Percentiles rank a stretch among this genome's conserved stretches.
These are phyloP conservation scores for Pollenia griseotomentosa DNA, from an alignment of 2,888 invertebrate genomes.

Conservation along the genomic window DNA sequence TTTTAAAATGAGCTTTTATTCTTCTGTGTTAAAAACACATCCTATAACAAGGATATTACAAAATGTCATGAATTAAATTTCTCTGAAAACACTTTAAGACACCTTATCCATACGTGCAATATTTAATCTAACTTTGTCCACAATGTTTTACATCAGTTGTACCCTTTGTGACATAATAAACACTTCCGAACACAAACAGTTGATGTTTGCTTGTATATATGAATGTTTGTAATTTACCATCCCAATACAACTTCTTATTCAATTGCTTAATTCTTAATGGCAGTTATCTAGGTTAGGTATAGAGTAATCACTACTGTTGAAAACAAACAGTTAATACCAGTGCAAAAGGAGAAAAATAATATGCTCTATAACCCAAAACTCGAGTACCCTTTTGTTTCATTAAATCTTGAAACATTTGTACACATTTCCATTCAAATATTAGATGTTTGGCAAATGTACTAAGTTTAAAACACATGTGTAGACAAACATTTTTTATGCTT, in stretches of 20 bases:
- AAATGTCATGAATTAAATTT: not conserved
- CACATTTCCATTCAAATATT: not conserved
- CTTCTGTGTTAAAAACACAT: not conserved
- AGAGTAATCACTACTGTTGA: too few relatives aligned
- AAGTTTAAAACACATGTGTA: not conserved
- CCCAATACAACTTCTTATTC: too few relatives aligned
- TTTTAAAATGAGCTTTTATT: too few relatives aligned
- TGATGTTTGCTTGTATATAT: too few relatives aligned
- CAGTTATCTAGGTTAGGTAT: too few relatives aligned
- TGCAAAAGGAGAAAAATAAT: too few relatives aligned
- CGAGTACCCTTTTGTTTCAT: not conserved
- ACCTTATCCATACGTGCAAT: not conserved
- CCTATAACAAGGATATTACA: not conserved
- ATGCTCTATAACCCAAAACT: too few relatives aligned
- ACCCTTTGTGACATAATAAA: not conserved
- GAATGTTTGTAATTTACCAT: too few relatives aligned
- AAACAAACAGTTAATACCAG: too few relatives aligned
- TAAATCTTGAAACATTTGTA: conserved; percentile 2
- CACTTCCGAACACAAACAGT: not conserved
- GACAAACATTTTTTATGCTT: not conserved
- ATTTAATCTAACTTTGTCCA: not conserved
- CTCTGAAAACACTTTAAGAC: not conserved
- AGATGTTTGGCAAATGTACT: not conserved
- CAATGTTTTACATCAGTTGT: not conserved
- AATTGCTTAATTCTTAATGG: too few relatives aligned